Conservation (phyloP, 2,888 invertebrate species). For the Dichetophora obliterata region DNA sequence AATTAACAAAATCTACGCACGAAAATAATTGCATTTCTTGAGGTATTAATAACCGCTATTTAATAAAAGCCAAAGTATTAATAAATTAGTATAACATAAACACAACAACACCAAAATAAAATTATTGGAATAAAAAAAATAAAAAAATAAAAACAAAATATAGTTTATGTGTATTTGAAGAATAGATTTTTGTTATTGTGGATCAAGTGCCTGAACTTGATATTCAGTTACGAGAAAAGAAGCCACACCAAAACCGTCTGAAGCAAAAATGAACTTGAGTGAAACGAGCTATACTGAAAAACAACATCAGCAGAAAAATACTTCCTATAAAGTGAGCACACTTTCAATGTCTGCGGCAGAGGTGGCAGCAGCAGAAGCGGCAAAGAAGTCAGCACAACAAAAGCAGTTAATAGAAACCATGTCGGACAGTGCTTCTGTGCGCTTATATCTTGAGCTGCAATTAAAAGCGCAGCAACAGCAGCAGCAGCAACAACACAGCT, state of each 20-base stretch:
- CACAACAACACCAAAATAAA: too few relatives aligned
- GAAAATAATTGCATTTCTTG: neutral
- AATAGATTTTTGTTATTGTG: too few relatives aligned
- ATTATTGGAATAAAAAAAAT: too few relatives aligned
- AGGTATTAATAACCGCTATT: too few relatives aligned
- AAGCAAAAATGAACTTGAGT: neutral
- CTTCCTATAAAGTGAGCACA: neutral
- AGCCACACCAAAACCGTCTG: neutral
- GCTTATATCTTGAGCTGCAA: neutral
- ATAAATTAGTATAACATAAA: too few relatives aligned
- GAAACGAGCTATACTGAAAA: neutral
- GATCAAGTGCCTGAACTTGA: too few relatives aligned
- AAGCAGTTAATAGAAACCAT: neutral
- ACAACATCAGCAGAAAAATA: neutral
- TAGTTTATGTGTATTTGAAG: too few relatives aligned
- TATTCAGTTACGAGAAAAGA: too few relatives aligned
- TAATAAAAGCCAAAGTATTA: too few relatives aligned
- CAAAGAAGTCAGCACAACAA: neutral
- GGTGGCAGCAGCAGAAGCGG: neutral
- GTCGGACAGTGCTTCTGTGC: neutral
- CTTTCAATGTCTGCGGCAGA: neutral
- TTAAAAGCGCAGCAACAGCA: slow-evolving; percentile 1
- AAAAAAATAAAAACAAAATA: too few relatives aligned
- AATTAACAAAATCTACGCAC: neutral
- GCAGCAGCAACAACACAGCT: slow-evolving; percentile 31